phyloP scores from a whole-genome alignment of 1,140 invertebrate genomes.

The Stegodyphus mimosarum region DNA sequence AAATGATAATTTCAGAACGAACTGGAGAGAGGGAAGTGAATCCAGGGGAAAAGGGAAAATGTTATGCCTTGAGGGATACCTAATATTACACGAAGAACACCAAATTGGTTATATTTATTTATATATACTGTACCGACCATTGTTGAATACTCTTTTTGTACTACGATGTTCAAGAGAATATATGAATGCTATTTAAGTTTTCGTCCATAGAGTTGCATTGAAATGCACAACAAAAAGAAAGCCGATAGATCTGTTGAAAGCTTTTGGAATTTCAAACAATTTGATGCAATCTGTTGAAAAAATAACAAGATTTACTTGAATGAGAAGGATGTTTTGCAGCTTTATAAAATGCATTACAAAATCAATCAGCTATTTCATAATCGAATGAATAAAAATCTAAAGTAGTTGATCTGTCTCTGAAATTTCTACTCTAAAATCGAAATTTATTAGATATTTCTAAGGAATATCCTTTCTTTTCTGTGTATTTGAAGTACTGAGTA shows the following conservation, averaged over 20 bases:
- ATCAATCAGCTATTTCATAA: no score
- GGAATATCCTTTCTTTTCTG: no score
- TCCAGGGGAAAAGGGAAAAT: not conserved
- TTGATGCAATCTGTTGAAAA: not conserved
- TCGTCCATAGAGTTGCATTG: not conserved
- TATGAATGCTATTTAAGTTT: slow-evolving; percentile 25
- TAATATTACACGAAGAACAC: slow-evolving; percentile 26
- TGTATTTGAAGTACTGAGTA: no score
- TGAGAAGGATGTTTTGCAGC: not conserved
- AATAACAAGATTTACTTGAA: not conserved
- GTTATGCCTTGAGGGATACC: not conserved
- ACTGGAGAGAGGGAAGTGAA: not conserved
- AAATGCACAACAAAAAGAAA: not conserved
- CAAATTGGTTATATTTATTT: slow-evolving; percentile 54
- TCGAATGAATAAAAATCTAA: no score
- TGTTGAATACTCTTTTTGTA: slow-evolving; percentile 3
- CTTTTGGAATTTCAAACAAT: not conserved
- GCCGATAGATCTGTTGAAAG: not conserved
- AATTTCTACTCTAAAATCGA: no score
- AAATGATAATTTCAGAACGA: not conserved
- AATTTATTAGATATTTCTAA: no score
- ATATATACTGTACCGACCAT: slow-evolving; percentile 34
- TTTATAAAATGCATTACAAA: no score
- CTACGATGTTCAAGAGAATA: not conserved
- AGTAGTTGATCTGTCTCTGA: no score